Evolutionary conservation across 2,888 invertebrate genomes (phyloP), one percentile per base, ranked within the genome.

Genomic region (Blomia tropicalis): DNA sequence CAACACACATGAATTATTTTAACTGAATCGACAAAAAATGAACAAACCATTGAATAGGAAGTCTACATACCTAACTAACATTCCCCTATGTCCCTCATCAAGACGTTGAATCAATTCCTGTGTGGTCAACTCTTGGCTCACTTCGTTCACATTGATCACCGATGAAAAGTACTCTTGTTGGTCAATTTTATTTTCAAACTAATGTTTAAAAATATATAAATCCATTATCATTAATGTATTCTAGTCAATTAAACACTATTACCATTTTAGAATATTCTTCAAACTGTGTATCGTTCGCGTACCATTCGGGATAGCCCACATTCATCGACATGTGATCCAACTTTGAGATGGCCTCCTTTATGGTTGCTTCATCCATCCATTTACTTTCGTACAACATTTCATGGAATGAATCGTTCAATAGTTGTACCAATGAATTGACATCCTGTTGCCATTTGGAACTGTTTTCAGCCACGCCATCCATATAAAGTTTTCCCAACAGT

Each of bases 291-390:
- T 54, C 58, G 63, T 74, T 72, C n/a, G 71, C 63, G 30, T 76
- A 71, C 66, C 72, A 75, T 58, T 75, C 74, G 2, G 77, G 77
- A 65, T 75, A 77, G 14, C 76, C 77, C 61, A 77, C 76, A 68
- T 77, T 75, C 65, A 74, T 73, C 59, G 71, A 71, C 70, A 77
- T 77, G 19, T 72, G 71, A 53, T 73, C 69, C 11, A 75, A 74
- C 75, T 77, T 77, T 66, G 76, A 73, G 59, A 72, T 72, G 22
- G 77, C 77, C 23, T 74, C 73, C 22, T 69, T 69, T 65, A 73
- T 74, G 0, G 77, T 77, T 53, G 72, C 72, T 27, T 69, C 68
- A 56, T 73, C 76, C 71, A 77, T 74, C 77, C 77, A 77, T 47
- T 75, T 69, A 56, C 70, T 72, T 29, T 71, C 70, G 23, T 68